Evolutionary conservation across 2,113 vertebrate genomes (phyloP).

Genomic region (Podocnemis expansa): DNA sequence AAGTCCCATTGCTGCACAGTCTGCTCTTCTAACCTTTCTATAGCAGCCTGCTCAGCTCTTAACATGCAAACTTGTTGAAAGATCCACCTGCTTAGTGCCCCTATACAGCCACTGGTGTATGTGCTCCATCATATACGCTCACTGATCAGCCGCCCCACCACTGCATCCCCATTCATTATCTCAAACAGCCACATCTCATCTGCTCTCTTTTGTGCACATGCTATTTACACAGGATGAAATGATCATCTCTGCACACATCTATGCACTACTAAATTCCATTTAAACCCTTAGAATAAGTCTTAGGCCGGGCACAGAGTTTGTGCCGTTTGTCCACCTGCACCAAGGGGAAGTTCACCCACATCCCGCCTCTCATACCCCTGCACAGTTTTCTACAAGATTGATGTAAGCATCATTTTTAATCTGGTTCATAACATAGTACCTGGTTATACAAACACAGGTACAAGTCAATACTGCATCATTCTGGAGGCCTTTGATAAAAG

Average conservation of each 20-base stretch:
- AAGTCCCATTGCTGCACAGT: background rate
- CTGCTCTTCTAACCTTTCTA: background rate
- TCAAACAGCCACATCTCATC: background rate
- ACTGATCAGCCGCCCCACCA: background rate
- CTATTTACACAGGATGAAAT: background rate
- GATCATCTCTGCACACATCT: background rate
- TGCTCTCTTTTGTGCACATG: background rate
- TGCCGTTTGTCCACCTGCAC: background rate
- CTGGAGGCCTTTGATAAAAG: background rate
- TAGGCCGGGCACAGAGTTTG: fast-evolving
- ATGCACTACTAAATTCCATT: background rate
- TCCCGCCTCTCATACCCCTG: background rate
- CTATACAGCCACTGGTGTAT: background rate
- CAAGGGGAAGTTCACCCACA: background rate
- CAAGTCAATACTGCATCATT: background rate
- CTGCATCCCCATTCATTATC: background rate
- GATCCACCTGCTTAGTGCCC: background rate
- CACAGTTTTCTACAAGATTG: background rate
- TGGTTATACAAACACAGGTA: background rate
- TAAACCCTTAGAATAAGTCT: background rate
- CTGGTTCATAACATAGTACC: background rate
- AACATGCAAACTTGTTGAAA: background rate
- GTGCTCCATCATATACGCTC: background rate
- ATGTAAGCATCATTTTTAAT: background rate
- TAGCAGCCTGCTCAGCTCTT: background rate